Conservation (phyloP, 2,797 vertebrate species). For the Momotus momota region DNA sequence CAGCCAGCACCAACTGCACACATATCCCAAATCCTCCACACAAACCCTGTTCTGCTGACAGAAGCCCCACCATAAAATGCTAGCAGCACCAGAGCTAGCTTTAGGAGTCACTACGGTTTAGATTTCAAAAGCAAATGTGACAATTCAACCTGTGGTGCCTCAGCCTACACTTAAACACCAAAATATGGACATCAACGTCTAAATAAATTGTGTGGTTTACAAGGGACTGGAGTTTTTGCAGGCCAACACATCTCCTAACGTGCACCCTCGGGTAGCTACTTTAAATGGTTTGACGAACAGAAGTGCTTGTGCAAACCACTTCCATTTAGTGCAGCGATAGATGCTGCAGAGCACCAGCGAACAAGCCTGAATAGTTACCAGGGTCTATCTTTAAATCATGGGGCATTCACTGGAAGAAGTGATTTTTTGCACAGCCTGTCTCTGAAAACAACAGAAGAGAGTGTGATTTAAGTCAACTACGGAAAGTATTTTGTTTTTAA, state of each 20-base stretch:
- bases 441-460: background rate
- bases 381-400: background rate
- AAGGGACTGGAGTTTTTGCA: background rate
- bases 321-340: background rate
- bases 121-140: background rate
- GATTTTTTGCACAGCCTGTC: background rate
- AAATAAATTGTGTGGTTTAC: background rate
- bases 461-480: background rate
- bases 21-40: background rate
- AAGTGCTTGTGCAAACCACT: background rate
- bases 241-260: background rate
- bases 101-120: background rate
- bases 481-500: accelerated
- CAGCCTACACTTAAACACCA: background rate
- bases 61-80: background rate
- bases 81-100: background rate
- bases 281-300: background rate
- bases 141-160: background rate
- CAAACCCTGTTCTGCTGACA: background rate
- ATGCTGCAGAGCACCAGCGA: background rate
- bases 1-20: background rate
- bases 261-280: background rate
- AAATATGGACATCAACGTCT: background rate
- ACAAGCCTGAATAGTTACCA: background rate
- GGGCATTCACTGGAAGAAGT: background rate